A percentile compares a stretch with the other conserved stretches of the same genome.
Evolutionary conservation across 2,113 vertebrate genomes (phyloP).

Genomic region (Myotis brandtii): DNA sequence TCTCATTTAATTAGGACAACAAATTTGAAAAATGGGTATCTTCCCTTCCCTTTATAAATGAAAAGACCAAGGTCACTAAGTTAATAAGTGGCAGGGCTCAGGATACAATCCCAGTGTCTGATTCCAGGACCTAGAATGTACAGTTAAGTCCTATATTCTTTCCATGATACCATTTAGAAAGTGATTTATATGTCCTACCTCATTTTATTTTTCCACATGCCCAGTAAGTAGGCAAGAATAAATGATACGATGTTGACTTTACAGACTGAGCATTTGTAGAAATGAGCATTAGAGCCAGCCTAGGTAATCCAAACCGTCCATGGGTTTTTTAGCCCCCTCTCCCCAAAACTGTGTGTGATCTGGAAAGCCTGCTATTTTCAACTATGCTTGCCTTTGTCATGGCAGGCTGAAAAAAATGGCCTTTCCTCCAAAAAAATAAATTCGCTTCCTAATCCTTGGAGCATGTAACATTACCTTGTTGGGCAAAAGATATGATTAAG

Average conservation of each 20-base stretch:
- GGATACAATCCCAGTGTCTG: not conserved
- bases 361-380: not conserved
- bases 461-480: not conserved
- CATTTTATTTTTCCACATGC: conserved; percentile 29
- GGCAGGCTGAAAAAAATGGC: not conserved
- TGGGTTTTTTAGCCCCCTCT: not conserved
- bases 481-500: not conserved
- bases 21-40: not conserved
- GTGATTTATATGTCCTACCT: not conserved
- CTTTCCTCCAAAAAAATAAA: not conserved
- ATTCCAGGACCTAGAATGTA: not conserved
- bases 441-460: not conserved
- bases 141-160: not conserved
- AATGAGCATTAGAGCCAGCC: not conserved
- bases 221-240: not conserved
- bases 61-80: conserved; percentile 45
- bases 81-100: not conserved
- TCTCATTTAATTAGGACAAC: conserved; percentile 52
- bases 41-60: conserved; percentile 1
- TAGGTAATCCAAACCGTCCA: not conserved
- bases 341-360: not conserved
- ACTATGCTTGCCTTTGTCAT: not conserved
- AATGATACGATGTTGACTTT: not conserved
- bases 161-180: conserved; percentile 27
- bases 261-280: not conserved